Base-by-base conservation (phyloP, 2,113 vertebrate genomes). In the Neofelis nebulosa region DNA sequence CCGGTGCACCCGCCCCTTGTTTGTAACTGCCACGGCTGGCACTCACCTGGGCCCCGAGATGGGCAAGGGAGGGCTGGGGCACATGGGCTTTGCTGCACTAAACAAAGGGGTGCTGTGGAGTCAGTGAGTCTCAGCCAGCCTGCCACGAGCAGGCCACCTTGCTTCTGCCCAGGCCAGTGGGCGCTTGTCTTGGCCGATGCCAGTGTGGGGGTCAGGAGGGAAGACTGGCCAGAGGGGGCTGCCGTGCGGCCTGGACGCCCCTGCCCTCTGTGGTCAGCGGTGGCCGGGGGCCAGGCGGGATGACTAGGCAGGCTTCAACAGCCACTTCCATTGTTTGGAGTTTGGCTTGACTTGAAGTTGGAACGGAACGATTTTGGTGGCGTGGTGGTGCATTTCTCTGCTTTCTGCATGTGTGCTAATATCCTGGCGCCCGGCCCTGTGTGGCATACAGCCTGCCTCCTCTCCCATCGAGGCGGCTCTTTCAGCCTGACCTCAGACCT, bases 231-330 rank as follows among this genome's bases (percentile, higher is more conserved):
- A 80, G 7, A 71, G 45, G 81, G 68, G 94, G 68, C 27, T 10
- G 55, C 55, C 48, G 3, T 0, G 21, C 6, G 27, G 45, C 89
- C 63, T 68, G 73, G 94, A 82, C 55, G n/a, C 92, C 89, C 91
- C 61, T 52, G 96, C 68, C 84, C 94, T 97, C 92, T 94, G 18
- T 12, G 57, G 79, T 65, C 74, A 87, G 90, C 25, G 10, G 16
- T 41, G 95, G 97, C 97, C 71, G 25, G 96, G 52, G 65, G 94
- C 96, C 93, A 97, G 86, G 97, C 36, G 50, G 89, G 97, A 93
- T 98, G 91, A 97, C 97, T 41, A 84, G 92, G 95, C 96, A 98
- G 65, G 36, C 83, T 97, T 69, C 92, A 78, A 84, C 81, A 90
- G 52, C 81, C 7, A 55, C 94, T 41, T 78, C 76, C 31, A 50